phyloP scores from a whole-genome alignment of 2,888 invertebrate species.

The Drosophila hamatofila region DNA sequence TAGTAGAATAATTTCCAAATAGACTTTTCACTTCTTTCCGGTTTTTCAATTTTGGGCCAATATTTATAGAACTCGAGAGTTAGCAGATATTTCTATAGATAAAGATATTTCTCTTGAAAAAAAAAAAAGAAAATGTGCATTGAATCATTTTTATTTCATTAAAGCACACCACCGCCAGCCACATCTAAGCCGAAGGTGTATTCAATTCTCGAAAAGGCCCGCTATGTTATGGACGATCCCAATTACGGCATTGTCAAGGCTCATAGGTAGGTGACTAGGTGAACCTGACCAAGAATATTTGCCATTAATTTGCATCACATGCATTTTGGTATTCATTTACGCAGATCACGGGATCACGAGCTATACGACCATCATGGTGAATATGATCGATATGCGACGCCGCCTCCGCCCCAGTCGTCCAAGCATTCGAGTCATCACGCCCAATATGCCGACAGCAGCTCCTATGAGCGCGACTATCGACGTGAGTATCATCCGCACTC shows the following conservation, averaged over 20 bases:
- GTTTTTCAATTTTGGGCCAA: neutral
- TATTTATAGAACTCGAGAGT: neutral
- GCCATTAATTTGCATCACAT: neutral
- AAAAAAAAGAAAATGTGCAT: neutral
- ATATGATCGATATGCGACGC: conserved; percentile 83
- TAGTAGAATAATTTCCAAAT: neutral
- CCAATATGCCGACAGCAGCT: conserved; percentile 81
- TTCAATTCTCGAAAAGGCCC: conserved; percentile 92
- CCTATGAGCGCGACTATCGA: conserved; percentile 84
- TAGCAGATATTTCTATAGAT: neutral
- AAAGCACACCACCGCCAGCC: conserved; percentile 83
- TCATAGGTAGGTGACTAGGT: conserved; percentile 73
- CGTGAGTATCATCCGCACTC: conserved; percentile 84
- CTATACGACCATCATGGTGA: conserved; percentile 83
- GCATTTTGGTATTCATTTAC: neutral
- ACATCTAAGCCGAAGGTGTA: conserved; percentile 92
- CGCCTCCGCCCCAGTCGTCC: conserved; percentile 82
- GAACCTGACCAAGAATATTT: neutral
- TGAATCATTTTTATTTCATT: conserved; percentile 4
- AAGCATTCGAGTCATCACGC: conserved; percentile 84
- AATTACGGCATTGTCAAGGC: conserved; percentile 87
- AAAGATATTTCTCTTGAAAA: neutral
- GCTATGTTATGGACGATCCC: conserved; percentile 91
- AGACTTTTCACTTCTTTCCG: neutral
- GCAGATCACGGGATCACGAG: conserved; percentile 83